Evolutionary conservation across 2,888 invertebrate species (phyloP).

Genomic region (Lobophora halterata): DNA sequence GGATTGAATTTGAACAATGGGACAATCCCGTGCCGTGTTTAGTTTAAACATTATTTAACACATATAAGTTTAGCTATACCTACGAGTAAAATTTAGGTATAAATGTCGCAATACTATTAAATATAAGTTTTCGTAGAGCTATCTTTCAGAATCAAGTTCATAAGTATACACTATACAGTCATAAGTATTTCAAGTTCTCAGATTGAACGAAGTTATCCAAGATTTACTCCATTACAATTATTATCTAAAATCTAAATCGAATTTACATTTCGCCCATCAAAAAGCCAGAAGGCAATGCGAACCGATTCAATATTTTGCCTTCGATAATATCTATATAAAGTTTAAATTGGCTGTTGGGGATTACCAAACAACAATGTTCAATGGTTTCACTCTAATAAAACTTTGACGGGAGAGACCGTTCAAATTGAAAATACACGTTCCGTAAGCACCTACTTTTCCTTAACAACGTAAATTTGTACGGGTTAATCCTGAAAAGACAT

Average conservation of each 20-base stretch:
- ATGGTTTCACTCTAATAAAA: constrained; percentile 12
- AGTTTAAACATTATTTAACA: neutral
- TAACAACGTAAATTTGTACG: no score
- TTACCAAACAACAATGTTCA: constrained; percentile 12
- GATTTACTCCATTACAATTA: constrained; percentile 7
- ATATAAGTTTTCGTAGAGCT: no score
- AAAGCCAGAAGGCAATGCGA: constrained; percentile 5
- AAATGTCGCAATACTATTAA: no score
- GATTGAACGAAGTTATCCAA: neutral
- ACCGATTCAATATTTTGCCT: constrained; percentile 8
- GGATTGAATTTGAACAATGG: constrained; percentile 49
- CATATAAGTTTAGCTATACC: neutral
- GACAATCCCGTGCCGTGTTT: constrained; percentile 6
- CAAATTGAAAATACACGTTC: no score
- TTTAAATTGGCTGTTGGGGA: constrained; percentile 14
- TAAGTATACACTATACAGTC: no score
- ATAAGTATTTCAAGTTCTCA: no score
- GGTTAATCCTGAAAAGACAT: no score
- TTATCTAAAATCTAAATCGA: constrained; percentile 3
- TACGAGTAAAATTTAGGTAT: no score
- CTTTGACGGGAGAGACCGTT: neutral
- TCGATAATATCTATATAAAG: constrained; percentile 16
- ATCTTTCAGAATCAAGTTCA: no score
- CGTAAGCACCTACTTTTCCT: no score
- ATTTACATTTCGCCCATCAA: constrained; percentile 9